These are phyloP conservation scores for Beroe ovata DNA, from an alignment of 37 sponge, comb jelly and placozoan species.

Conservation along the genomic window DNA sequence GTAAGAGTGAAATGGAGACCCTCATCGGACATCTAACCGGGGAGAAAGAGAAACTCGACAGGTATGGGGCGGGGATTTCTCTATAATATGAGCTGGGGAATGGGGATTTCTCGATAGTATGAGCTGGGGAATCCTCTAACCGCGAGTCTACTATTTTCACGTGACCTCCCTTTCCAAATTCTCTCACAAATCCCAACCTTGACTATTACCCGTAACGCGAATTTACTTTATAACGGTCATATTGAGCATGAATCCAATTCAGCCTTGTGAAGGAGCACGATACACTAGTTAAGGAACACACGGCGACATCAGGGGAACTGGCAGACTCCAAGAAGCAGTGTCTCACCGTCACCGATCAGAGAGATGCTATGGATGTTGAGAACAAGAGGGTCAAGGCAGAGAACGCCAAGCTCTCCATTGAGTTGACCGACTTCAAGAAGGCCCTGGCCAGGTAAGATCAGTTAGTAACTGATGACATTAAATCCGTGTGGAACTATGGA, in stretches of 20 bases:
- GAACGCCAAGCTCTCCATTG: constrained; percentile 62
- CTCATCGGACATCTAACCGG: not conserved
- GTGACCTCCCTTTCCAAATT: too few species aligned
- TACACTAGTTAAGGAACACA: not conserved
- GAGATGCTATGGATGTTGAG: constrained; percentile 45
- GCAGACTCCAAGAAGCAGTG: not conserved
- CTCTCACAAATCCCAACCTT: too few species aligned
- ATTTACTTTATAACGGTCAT: too few species aligned
- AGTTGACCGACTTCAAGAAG: constrained; percentile 64
- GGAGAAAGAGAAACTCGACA: constrained; percentile 55
- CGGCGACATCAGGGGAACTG: not conserved
- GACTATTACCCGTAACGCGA: too few species aligned
- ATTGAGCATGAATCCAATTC: too few species aligned
- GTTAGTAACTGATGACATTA: too few species aligned
- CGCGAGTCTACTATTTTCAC: too few species aligned
- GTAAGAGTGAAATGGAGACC: constrained; percentile 4
- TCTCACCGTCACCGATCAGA: not conserved
- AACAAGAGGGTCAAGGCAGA: constrained; percentile 49
- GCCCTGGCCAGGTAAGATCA: constrained; percentile 35
- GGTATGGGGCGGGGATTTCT: too few species aligned
- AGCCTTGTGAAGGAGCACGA: constrained; percentile 49
- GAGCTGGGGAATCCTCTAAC: too few species aligned
- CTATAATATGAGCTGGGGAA: too few species aligned
- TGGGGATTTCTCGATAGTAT: too few species aligned
- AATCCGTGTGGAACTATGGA: too few species aligned